Percentiles rank a stretch among this genome's conserved stretches.
Conservation (phyloP, 2,113 vertebrate species). For the Paedocypris sp. region DNA sequence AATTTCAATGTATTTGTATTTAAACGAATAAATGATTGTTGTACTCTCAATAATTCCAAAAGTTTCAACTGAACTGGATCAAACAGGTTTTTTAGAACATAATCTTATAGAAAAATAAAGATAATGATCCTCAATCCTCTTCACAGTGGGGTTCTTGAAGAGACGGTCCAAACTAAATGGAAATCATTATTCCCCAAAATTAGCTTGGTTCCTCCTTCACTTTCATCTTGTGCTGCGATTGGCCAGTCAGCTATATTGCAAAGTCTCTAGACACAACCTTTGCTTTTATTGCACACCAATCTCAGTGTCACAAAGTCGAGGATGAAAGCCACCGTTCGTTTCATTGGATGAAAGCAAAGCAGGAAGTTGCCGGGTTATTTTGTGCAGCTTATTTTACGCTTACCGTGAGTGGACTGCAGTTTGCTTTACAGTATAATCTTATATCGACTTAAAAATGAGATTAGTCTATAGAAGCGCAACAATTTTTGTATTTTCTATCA, state of each 20-base stretch:
- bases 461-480: background rate
- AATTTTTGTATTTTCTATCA: too few species aligned
- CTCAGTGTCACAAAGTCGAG: background rate
- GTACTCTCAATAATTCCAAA: too few species aligned
- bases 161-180: background rate
- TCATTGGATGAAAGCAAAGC: conserved; percentile 8
- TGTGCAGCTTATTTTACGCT: background rate
- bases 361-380: background rate
- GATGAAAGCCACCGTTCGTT: conserved; percentile 12
- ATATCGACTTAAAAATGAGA: background rate
- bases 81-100: background rate
- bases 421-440: too few species aligned
- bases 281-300: background rate
- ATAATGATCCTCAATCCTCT: conserved; percentile 2
- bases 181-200: conserved; percentile 4
- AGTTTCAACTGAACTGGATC: background rate
- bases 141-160: background rate
- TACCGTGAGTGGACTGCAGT: background rate
- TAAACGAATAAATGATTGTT: too few species aligned
- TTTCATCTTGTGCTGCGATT: conserved; percentile 13
- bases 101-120: background rate
- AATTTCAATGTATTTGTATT: too few species aligned
- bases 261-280: background rate
- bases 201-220: background rate
- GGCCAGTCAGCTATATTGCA: background rate